phyloP scores from a whole-genome alignment of 1,140 invertebrate species.

The Thaumetopoea pityocampa region DNA sequence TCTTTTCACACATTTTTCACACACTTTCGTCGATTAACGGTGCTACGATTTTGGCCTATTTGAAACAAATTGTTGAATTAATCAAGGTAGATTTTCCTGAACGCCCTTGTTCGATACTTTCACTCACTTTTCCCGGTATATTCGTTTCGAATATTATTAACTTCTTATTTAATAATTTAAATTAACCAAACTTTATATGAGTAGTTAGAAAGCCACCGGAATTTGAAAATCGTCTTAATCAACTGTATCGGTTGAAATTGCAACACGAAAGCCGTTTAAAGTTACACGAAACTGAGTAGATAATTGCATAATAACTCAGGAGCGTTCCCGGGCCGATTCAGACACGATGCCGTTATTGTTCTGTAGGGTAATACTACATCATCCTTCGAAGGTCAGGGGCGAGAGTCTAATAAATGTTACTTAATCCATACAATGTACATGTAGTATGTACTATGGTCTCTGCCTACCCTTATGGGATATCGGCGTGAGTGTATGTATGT shows the following conservation, averaged over 20 bases:
- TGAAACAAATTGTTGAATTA: not conserved
- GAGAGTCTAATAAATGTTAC: too few relatives aligned
- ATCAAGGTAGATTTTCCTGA: not conserved
- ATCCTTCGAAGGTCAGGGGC: conserved; percentile 21
- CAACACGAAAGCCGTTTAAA: conserved; percentile 20
- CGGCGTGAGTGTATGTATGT: too few relatives aligned
- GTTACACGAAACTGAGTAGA: conserved; percentile 41
- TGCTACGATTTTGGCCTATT: not conserved
- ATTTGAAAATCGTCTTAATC: conserved; percentile 16
- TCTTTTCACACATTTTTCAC: too few relatives aligned
- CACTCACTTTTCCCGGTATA: not conserved
- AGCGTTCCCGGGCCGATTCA: conserved; percentile 42
- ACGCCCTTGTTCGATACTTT: too few relatives aligned
- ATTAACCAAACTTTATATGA: conserved; percentile 18
- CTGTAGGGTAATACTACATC: too few relatives aligned
- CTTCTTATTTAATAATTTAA: not conserved
- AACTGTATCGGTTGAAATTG: conserved; percentile 16
- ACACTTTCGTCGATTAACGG: conserved; percentile 1
- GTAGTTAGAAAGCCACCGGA: conserved; percentile 24
- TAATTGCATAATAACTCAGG: conserved; percentile 59
- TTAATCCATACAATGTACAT: too few relatives aligned
- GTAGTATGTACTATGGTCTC: too few relatives aligned
- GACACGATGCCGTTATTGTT: conserved; percentile 38
- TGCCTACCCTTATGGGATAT: too few relatives aligned
- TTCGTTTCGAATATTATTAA: not conserved